Evolutionary conservation across 2,888 invertebrate species (phyloP).

Genomic region (Brachyptera risi): DNA sequence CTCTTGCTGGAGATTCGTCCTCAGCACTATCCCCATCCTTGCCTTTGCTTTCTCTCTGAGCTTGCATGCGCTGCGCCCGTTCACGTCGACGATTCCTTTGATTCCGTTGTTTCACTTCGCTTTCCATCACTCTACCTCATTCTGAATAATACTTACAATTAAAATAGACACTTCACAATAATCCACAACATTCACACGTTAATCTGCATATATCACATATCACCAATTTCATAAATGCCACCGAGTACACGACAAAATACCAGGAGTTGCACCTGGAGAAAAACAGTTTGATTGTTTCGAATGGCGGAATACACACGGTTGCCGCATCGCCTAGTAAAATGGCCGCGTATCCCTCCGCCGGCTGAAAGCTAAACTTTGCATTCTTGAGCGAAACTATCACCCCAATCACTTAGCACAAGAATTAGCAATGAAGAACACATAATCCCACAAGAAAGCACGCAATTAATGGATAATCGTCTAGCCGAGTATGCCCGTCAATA

Average conservation of each 20-base stretch:
- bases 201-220: conserved; percentile 27
- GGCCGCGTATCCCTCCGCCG: conserved; percentile 55
- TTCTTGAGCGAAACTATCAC: conserved; percentile 18
- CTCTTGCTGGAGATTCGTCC: conserved; percentile 65
- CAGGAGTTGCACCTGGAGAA: conserved; percentile 58
- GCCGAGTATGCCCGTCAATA: conserved; percentile 29
- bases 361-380: conserved; percentile 31
- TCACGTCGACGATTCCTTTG: conserved; percentile 84
- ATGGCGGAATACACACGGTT: conserved; percentile 69
- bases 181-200: conserved; percentile 24
- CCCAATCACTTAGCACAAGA: not conserved
- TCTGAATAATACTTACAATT: conserved; percentile 43
- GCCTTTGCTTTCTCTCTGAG: conserved; percentile 62
- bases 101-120: conserved; percentile 78
- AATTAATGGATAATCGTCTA: conserved; percentile 13
- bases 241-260: conserved; percentile 49
- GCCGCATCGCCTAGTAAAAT: conserved; percentile 68
- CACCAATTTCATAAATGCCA: conserved; percentile 29
- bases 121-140: conserved; percentile 69
- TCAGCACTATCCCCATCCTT: conserved; percentile 74
- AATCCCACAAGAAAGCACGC: not conserved
- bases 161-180: conserved; percentile 32
- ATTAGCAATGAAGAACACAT: conserved; percentile 5
- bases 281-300: conserved; percentile 63
- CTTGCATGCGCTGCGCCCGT: conserved; percentile 87